Conservation (phyloP, 2,797 vertebrate genomes). For the Denticeps clupeoides region DNA sequence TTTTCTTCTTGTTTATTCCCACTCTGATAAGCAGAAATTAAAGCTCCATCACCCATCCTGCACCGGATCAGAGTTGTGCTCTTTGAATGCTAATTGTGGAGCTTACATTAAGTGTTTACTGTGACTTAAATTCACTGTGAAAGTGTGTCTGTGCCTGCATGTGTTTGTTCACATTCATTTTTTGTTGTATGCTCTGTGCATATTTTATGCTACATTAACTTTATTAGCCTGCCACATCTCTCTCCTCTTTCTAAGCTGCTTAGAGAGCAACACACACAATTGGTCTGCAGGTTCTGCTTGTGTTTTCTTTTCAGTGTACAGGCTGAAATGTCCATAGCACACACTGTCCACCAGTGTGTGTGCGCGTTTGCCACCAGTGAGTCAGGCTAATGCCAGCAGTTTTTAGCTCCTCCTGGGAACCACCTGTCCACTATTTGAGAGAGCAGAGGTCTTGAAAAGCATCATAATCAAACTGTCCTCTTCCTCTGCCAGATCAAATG, state of each 20-base stretch:
- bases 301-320: background rate
- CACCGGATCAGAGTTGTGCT: no score
- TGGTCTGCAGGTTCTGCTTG: no score
- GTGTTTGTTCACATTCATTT: constrained; percentile 4
- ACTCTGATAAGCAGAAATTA: no score
- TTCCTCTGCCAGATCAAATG: no score
- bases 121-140: background rate
- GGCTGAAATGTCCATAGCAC: background rate
- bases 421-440: constrained; percentile 50
- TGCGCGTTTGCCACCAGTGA: constrained; percentile 40
- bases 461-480: no score
- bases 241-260: constrained; percentile 7
- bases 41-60: no score
- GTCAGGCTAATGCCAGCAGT: constrained; percentile 36
- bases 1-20: background rate
- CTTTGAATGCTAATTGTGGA: no score
- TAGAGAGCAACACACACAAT: background rate
- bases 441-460: no score
- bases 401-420: constrained; percentile 49
- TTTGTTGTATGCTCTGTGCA: constrained; percentile 24
- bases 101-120: no score
- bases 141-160: background rate
- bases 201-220: constrained; percentile 35
- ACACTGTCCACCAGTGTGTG: no score
- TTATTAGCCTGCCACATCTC: constrained; percentile 20